These are phyloP conservation scores for Apogon talboti DNA, from an alignment of 2,797 vertebrate genomes.

Conservation along the genomic window DNA sequence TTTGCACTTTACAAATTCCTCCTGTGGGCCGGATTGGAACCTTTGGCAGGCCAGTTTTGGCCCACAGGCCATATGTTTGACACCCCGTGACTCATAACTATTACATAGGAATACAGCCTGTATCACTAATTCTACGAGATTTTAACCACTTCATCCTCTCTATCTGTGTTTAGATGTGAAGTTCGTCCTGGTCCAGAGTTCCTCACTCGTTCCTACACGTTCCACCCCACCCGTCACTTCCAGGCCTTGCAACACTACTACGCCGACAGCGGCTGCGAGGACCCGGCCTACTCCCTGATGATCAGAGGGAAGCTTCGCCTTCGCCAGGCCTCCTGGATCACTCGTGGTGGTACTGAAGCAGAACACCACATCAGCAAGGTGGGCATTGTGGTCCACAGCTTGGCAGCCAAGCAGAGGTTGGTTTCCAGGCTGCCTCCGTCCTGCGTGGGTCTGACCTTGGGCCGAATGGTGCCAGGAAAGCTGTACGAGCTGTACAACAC, in stretches of 20 bases:
- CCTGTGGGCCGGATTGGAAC: no score
- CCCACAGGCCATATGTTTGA: no score
- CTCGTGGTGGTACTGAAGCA: slow-evolving; percentile 87
- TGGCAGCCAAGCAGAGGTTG: slow-evolving; percentile 78
- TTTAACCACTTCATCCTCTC: not conserved
- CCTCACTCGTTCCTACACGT: slow-evolving; percentile 90
- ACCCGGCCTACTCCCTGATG: slow-evolving; percentile 88
- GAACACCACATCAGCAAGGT: slow-evolving; percentile 91
- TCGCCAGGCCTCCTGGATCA: slow-evolving; percentile 93
- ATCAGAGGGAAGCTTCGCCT: slow-evolving; percentile 90
- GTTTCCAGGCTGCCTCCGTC: slow-evolving; percentile 74
- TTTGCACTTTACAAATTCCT: no score
- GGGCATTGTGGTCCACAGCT: slow-evolving; percentile 88
- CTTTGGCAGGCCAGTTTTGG: no score
- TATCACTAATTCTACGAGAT: no score
- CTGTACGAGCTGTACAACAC: slow-evolving; percentile 87
- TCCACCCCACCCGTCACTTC: slow-evolving; percentile 88
- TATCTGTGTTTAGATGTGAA: slow-evolving; percentile 85
- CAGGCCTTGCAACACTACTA: slow-evolving; percentile 92
- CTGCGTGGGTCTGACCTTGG: slow-evolving; percentile 71
- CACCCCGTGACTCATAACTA: no score
- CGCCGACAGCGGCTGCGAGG: slow-evolving; percentile 83
- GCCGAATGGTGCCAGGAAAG: slow-evolving; percentile 77
- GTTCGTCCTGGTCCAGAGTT: slow-evolving; percentile 92
- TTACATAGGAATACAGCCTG: no score